phyloP scores from a whole-genome alignment of 2,797 vertebrate species.

The Poeciliopsis infans region DNA sequence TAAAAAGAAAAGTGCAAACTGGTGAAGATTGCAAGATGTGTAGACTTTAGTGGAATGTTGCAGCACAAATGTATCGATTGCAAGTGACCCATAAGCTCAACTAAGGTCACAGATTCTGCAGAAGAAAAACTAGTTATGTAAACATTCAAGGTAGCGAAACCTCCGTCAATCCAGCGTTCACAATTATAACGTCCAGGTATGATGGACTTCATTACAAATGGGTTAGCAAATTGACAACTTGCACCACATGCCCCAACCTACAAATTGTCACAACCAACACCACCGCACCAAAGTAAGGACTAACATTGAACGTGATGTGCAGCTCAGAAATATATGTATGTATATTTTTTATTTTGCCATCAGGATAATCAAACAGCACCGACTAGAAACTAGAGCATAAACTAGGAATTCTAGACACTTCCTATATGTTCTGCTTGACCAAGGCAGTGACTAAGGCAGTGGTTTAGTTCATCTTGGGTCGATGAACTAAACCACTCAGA shows the following conservation, averaged over 20 bases:
- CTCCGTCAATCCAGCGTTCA: background rate
- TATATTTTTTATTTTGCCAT: background rate
- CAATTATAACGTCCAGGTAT: background rate
- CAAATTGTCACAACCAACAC: background rate
- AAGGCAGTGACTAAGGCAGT: background rate
- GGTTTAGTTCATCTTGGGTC: too few species aligned
- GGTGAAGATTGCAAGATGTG: background rate
- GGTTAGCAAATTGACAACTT: background rate
- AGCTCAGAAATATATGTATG: too few species aligned
- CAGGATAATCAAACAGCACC: background rate
- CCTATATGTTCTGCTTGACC: background rate
- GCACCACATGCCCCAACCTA: background rate
- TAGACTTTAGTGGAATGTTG: background rate
- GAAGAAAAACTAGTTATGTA: background rate
- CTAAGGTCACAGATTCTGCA: background rate
- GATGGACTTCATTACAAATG: background rate
- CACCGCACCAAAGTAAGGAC: background rate
- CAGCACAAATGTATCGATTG: background rate
- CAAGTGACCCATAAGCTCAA: background rate
- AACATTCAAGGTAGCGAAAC: background rate
- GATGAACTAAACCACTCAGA: too few species aligned
- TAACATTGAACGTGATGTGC: background rate
- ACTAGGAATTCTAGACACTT: background rate
- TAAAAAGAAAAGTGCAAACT: slow-evolving; percentile 10
- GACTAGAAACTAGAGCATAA: background rate